Conservation (phyloP, 2,113 vertebrate species). For the human (Homo sapiens) region DNA sequence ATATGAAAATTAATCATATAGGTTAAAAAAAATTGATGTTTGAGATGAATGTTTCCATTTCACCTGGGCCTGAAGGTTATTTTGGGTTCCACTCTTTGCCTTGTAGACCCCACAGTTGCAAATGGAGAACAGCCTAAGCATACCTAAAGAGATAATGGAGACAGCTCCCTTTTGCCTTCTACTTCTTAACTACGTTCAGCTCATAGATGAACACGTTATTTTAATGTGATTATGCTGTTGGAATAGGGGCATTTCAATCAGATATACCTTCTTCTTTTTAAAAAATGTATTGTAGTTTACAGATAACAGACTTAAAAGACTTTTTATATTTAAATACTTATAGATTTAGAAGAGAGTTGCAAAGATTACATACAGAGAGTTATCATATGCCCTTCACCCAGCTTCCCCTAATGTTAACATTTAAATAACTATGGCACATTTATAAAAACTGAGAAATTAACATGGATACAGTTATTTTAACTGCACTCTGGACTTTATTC, state of each 20-base stretch:
- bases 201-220: neutral
- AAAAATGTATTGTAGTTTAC: neutral
- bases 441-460: neutral
- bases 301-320: neutral
- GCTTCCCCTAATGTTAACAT: neutral
- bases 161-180: neutral
- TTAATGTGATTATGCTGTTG: neutral
- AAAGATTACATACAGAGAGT: neutral
- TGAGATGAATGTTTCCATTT: neutral
- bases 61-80: neutral
- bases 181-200: neutral
- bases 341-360: neutral
- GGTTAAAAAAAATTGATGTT: neutral
- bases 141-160: neutral
- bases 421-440: neutral
- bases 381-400: neutral
- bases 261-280: neutral
- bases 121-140: neutral
- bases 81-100: neutral
- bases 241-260: neutral
- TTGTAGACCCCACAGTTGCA: neutral
- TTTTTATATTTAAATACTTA: neutral
- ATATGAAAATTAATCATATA: neutral
- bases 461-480: neutral
- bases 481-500: neutral